Conservation (phyloP, 1,140 invertebrate genomes). For the Drosophila orena region DNA sequence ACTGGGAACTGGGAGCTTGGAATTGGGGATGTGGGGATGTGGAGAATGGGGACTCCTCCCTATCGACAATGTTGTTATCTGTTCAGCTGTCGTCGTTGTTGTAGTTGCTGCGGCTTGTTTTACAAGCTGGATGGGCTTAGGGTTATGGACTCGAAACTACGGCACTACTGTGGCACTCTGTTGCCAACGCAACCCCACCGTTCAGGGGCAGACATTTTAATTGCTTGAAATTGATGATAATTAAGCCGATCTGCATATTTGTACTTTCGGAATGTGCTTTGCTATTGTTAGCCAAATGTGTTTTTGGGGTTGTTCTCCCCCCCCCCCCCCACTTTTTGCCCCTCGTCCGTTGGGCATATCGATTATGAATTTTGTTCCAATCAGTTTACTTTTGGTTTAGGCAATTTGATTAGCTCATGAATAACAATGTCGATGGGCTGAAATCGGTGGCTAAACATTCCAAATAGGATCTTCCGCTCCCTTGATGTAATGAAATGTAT, state of each 20-base stretch:
- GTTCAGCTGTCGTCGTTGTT: slow-evolving; percentile 71
- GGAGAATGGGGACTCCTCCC: slow-evolving; percentile 7
- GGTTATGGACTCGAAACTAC: slow-evolving; percentile 37
- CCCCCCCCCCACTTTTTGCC: neutral
- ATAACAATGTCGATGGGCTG: slow-evolving; percentile 9
- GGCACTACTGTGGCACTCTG: neutral
- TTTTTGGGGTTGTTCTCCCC: slow-evolving; percentile 28
- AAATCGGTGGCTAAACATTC: neutral
- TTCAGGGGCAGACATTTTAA: slow-evolving; percentile 72
- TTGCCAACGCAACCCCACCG: slow-evolving; percentile 2
- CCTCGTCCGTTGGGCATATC: slow-evolving; percentile 52
- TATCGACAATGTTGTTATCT: slow-evolving; percentile 75
- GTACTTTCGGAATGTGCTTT: slow-evolving; percentile 49
- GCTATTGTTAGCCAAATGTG: slow-evolving; percentile 70
- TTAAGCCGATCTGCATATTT: slow-evolving; percentile 82
- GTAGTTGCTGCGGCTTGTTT: slow-evolving; percentile 68
- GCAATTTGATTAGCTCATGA: slow-evolving; percentile 44
- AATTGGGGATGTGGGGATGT: neutral
- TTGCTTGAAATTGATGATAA: slow-evolving; percentile 81
- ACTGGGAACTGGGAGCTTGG: neutral
- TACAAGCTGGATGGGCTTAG: slow-evolving; percentile 69
- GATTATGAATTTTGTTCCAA: slow-evolving; percentile 70
- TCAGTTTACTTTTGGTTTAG: slow-evolving; percentile 50
- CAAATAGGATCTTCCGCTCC: neutral
- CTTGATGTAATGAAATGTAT: neutral